Evolutionary conservation across 2,113 vertebrate species (phyloP), one percentile per base, ranked within the genome.

Genomic region (Mirounga angustirostris): DNA sequence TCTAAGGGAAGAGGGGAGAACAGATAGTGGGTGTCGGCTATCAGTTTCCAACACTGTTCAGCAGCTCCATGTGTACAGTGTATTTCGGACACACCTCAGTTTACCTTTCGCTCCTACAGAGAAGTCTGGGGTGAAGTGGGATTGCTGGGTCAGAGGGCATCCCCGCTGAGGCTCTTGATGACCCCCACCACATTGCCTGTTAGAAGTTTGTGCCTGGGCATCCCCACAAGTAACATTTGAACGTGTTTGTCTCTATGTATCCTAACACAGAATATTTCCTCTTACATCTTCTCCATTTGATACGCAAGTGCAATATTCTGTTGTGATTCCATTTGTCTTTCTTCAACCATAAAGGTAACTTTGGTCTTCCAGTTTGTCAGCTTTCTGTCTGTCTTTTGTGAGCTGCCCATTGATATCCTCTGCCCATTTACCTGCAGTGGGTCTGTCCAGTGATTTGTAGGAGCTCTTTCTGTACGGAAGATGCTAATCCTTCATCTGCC

Each of bases 21-120:
- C 33, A 58, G n/a, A 14, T 24, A 15, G 65, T 0, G 0, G 18
- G 65, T 65, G 33, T 67, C 59, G 24, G 24, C 59, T 3, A 18
- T 18, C 28, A 5, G 18, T 71, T 89, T 79, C 67, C 73, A 30
- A 26, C 78, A 18, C 21, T 22, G 69, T 5, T 40, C 54, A 1
- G 0, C 4, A 33, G 46, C 26, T 22, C 19, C 28, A 3, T 0
- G 8, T 21, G 67, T 21, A 1, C 9, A 13, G 0, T 3, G 1
- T 12, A 10, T 9, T 21, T 14, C 0, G 16, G 61, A 0, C 28
- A 2, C 9, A 1, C 56, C 73, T 43, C 33, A 6, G 14, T 59
- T n/a, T 21, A 21, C 4, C 0, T 30, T 30, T 46, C 28, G 33
- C 43, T 9, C 5, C 16, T 9, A 2, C 59, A 4, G 1, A 46